A percentile compares a stretch with the other conserved stretches of the same genome.
Evolutionary conservation across 2,888 invertebrate species (phyloP).

Genomic region (Netelia inedita): DNA sequence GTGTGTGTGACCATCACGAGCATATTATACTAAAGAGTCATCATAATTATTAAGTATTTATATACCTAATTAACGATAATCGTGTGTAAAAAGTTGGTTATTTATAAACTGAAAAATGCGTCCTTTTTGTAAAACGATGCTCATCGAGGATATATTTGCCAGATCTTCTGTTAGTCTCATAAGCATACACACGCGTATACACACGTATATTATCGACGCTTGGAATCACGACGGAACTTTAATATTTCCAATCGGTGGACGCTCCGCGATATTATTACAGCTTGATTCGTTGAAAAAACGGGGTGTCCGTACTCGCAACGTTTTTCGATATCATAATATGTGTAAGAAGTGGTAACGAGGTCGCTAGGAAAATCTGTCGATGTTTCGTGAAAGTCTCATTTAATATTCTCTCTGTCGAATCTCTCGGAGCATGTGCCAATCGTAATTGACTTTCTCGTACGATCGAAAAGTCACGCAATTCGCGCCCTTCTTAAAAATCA

Average conservation of each 20-base stretch:
- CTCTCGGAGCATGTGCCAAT: constrained; percentile 18
- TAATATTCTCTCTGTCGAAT: constrained; percentile 43
- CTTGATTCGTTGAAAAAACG: constrained; percentile 24
- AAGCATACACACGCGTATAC: constrained; percentile 7
- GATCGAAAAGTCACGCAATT: neutral
- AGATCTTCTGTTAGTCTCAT: constrained; percentile 49
- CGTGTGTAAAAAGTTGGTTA: constrained; percentile 60
- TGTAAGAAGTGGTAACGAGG: constrained; percentile 1
- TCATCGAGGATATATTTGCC: constrained; percentile 53
- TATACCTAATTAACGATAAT: constrained; percentile 64
- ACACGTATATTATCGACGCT: constrained; percentile 38
- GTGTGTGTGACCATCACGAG: constrained; percentile 22
- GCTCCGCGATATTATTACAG: constrained; percentile 43
- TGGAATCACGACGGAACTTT: constrained; percentile 25
- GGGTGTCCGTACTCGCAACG: neutral
- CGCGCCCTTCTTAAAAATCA: neutral
- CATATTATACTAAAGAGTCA: constrained; percentile 64
- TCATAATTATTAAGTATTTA: constrained; percentile 67
- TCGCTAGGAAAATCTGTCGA: constrained; percentile 6
- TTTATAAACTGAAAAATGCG: constrained; percentile 57
- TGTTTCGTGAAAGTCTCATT: constrained; percentile 51
- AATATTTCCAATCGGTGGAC: constrained; percentile 38
- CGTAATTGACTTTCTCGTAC: constrained; percentile 19
- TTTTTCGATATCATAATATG: constrained; percentile 41
- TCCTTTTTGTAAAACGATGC: constrained; percentile 63